Percentiles rank a stretch among this genome's conserved stretches.
Evolutionary conservation across 2,113 vertebrate genomes (phyloP).

Genomic region (Gallinago media): DNA sequence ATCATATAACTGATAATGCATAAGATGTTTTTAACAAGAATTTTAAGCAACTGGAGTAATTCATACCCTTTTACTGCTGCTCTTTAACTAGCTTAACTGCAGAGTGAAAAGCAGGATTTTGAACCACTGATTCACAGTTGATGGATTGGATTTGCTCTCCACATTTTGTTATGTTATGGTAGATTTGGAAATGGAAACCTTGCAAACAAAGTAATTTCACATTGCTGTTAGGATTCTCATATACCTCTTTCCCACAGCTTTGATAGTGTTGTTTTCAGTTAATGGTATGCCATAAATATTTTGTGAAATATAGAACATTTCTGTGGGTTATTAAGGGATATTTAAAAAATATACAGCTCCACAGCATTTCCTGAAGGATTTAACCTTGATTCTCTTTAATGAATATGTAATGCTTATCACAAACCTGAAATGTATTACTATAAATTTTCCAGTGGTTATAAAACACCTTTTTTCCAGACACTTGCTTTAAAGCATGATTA

Average conservation of each 20-base stretch:
- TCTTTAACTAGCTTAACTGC: background rate
- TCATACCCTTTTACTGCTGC: background rate
- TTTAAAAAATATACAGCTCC: background rate
- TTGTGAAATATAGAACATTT: conserved; percentile 10
- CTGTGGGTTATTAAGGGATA: background rate
- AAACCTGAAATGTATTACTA: background rate
- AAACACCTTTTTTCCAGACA: conserved; percentile 31
- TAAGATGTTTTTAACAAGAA: background rate
- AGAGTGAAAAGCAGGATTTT: background rate
- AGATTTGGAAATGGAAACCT: background rate
- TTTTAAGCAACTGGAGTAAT: background rate
- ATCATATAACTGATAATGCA: background rate
- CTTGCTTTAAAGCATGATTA: background rate
- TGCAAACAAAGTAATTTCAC: background rate
- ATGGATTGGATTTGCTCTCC: background rate
- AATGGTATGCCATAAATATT: conserved; percentile 41
- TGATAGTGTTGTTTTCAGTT: conserved; percentile 28
- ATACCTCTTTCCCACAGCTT: background rate
- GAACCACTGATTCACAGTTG: background rate
- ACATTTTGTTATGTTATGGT: background rate
- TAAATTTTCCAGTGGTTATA: conserved; percentile 15
- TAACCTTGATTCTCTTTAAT: background rate
- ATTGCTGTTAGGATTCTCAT: background rate
- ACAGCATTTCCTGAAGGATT: conserved; percentile 49
- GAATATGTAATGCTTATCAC: conserved; percentile 7